Evolutionary conservation across 2,888 invertebrate genomes (phyloP).

Genomic region (Chromoteleia sp.): DNA sequence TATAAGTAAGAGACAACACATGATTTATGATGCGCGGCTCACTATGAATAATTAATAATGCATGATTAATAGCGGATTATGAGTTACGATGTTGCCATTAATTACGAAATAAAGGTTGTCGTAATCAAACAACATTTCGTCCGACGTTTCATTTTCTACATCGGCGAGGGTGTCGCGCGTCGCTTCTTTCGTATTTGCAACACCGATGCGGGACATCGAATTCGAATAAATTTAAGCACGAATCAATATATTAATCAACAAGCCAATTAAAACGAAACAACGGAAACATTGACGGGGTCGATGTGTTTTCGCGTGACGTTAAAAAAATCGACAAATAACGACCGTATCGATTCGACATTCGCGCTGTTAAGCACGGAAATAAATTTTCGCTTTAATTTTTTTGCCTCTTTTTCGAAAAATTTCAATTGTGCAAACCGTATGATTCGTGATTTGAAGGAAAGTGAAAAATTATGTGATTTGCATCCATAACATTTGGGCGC

Average conservation of each 20-base stretch:
- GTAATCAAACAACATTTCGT: constrained; percentile 67
- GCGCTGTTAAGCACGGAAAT: no score
- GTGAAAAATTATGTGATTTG: no score
- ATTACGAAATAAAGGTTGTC: constrained; percentile 66
- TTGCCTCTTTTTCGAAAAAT: no score
- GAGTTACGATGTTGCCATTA: constrained; percentile 63
- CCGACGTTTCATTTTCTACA: constrained; percentile 37
- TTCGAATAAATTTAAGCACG: constrained; percentile 61
- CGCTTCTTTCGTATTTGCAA: constrained; percentile 44
- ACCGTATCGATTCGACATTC: constrained; percentile 49
- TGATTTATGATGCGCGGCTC: constrained; percentile 65
- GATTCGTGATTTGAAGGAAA: no score
- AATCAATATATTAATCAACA: constrained; percentile 66
- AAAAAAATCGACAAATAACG: constrained; percentile 54
- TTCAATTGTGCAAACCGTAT: no score
- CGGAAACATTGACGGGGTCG: constrained; percentile 35
- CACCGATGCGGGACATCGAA: constrained; percentile 48
- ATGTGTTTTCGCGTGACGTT: background rate
- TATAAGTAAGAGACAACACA: constrained; percentile 66
- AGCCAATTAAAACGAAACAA: constrained; percentile 59
- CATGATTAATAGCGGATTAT: constrained; percentile 67
- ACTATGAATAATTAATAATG: constrained; percentile 66
- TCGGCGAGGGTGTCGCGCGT: constrained; percentile 1
- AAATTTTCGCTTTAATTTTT: no score
- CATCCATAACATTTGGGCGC: no score